Conservation (phyloP, 92 coral and sea anemone genomes). For the Porites rus region DNA sequence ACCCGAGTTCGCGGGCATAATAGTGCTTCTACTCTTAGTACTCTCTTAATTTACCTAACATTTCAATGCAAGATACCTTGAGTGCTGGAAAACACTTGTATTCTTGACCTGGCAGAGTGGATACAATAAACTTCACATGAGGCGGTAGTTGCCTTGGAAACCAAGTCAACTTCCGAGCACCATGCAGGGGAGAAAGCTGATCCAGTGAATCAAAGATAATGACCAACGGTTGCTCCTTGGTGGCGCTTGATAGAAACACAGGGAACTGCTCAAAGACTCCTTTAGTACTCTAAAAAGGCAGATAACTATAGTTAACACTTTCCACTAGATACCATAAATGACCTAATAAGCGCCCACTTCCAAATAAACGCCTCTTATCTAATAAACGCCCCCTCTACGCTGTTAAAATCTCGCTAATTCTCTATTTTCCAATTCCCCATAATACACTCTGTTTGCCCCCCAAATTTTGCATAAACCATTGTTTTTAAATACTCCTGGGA, state of each 20-base stretch:
- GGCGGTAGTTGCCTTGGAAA: constrained; percentile 79
- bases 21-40: too few relatives aligned
- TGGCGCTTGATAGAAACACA: constrained; percentile 64
- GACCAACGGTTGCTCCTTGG: constrained; percentile 67
- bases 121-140: constrained; percentile 79
- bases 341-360: too few relatives aligned
- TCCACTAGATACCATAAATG: too few relatives aligned
- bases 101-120: constrained; percentile 82
- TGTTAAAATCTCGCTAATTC: too few relatives aligned
- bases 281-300: constrained; percentile 58
- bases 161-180: constrained; percentile 81
- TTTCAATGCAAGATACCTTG: constrained; percentile 47
- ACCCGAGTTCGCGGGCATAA: too few relatives aligned
- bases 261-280: constrained; percentile 70
- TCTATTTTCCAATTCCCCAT: too few relatives aligned
- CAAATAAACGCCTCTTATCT: too few relatives aligned
- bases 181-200: constrained; percentile 76
- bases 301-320: too few relatives aligned
- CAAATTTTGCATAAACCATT: too few relatives aligned
- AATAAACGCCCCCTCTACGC: too few relatives aligned
- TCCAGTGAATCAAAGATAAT: constrained; percentile 81
- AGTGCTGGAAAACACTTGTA: constrained; percentile 78
- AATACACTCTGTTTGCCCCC: too few relatives aligned
- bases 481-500: too few relatives aligned
- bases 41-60: background rate